phyloP scores from a whole-genome alignment of 1,140 invertebrate genomes.

The Calycopis cecrops region DNA sequence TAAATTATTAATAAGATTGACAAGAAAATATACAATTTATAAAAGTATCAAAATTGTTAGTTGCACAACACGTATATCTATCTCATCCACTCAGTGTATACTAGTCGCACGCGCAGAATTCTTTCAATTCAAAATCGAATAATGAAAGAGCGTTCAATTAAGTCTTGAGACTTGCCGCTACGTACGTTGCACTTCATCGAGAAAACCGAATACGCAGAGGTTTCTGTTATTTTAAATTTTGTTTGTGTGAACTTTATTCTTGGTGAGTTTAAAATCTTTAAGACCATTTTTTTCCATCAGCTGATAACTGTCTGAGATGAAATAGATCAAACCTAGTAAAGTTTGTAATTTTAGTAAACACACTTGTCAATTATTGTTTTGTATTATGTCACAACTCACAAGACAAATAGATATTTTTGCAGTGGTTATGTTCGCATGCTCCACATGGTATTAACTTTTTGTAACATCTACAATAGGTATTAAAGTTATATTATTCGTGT shows the following conservation, averaged over 20 bases:
- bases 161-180: constrained; percentile 48
- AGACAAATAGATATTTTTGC: background rate
- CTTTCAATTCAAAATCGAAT: constrained; percentile 56
- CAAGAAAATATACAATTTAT: background rate
- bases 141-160: constrained; percentile 50
- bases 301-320: background rate
- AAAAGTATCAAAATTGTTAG: constrained; percentile 24
- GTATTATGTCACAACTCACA: background rate
- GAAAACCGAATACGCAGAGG: constrained; percentile 1
- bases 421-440: background rate
- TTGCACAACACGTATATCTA: constrained; percentile 29
- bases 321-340: background rate
- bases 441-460: constrained; percentile 1
- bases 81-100: constrained; percentile 36
- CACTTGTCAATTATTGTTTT: background rate
- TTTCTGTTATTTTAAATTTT: constrained; percentile 19
- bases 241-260: constrained; percentile 15
- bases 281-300: background rate
- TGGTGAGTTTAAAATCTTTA: constrained; percentile 14
- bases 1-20: no score
- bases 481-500: no score
- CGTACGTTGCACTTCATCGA: constrained; percentile 35
- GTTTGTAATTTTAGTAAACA: background rate
- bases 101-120: constrained; percentile 48
- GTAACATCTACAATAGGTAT: no score